A percentile compares a stretch with the other conserved stretches of the same genome.
These are phyloP conservation scores for Syngnathus scovelli DNA, from an alignment of 2,113 vertebrate species.

Conservation along the genomic window DNA sequence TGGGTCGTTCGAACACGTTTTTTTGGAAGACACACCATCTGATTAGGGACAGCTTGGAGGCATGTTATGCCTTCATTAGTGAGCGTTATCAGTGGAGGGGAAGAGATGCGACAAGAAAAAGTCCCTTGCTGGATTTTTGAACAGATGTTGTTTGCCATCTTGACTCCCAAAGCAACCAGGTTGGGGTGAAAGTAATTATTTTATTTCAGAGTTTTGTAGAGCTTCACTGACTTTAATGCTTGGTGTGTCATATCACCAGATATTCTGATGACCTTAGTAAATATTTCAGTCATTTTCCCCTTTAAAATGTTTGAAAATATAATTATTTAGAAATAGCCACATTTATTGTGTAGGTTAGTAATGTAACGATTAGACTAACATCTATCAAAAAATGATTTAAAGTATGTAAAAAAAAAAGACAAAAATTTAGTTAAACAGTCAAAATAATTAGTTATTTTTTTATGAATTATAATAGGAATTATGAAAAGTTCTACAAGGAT, in stretches of 20 bases:
- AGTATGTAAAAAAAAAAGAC: too few relatives aligned
- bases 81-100: constrained; percentile 8
- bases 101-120: constrained; percentile 6
- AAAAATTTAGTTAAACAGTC: too few relatives aligned
- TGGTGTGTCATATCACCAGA: neutral
- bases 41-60: constrained; percentile 24
- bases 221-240: neutral
- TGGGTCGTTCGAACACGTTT: constrained; percentile 8
- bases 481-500: too few relatives aligned
- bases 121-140: constrained; percentile 9
- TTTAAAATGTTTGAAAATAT: neutral
- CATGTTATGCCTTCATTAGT: constrained; percentile 10
- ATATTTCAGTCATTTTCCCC: neutral
- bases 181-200: constrained; percentile 2
- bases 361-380: too few relatives aligned
- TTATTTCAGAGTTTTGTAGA: neutral
- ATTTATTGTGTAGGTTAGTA: too few relatives aligned
- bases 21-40: constrained; percentile 28
- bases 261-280: neutral
- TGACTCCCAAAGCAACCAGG: neutral
- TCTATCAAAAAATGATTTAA: too few relatives aligned
- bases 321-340: too few relatives aligned
- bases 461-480: too few relatives aligned
- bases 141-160: constrained; percentile 11
- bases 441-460: too few relatives aligned